Conservation (phyloP, 2,888 invertebrate genomes). For the Operophtera brumata region DNA sequence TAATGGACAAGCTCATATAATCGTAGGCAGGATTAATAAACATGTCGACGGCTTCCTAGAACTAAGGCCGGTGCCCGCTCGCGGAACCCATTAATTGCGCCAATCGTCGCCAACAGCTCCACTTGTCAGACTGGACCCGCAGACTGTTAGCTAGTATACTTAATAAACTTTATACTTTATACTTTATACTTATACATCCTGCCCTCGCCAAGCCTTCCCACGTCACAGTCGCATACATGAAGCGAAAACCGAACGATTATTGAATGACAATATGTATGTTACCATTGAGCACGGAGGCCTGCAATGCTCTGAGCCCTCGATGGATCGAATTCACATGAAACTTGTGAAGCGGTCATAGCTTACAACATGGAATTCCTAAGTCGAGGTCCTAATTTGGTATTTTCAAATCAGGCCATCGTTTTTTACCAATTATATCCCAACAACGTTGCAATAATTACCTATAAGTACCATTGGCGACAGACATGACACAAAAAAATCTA, state of each 20-base stretch:
- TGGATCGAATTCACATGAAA: neutral
- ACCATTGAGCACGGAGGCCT: no score
- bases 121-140: neutral
- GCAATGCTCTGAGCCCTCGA: no score
- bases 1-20: slow-evolving; percentile 5
- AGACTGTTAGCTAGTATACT: no score
- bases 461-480: neutral
- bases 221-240: neutral
- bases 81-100: slow-evolving; percentile 3
- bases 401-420: neutral
- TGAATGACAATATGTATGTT: no score
- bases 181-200: no score
- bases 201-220: neutral
- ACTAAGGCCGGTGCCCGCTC: slow-evolving; percentile 1
- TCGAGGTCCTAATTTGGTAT: neutral
- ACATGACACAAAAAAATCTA: neutral
- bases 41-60: slow-evolving; percentile 9
- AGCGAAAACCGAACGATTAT: neutral
- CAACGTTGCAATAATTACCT: slow-evolving; percentile 9
- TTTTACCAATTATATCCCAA: slow-evolving; percentile 3
- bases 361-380: neutral
- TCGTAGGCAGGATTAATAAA: slow-evolving; percentile 1
- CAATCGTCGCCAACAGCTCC: neutral
- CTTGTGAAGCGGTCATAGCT: slow-evolving; percentile 5
- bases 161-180: no score